Evolutionary conservation across 1,140 invertebrate genomes (phyloP).

Genomic region (Luehdorfia chinensis): DNA sequence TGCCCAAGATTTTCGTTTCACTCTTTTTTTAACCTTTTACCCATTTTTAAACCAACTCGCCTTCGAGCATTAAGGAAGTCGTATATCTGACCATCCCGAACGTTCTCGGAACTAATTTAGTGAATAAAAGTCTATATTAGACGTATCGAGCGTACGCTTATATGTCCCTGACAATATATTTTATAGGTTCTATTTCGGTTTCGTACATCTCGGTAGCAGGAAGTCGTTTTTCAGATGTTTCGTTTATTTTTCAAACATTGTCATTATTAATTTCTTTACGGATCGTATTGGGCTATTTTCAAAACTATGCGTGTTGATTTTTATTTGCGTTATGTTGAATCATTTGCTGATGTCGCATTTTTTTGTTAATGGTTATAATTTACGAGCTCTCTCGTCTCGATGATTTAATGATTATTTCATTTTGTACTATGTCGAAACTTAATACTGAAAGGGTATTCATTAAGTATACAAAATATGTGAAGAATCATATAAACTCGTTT

Average conservation of each 20-base stretch:
- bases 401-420: no score
- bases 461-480: no score
- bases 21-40: conserved; percentile 42
- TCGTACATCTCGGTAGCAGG: conserved; percentile 30
- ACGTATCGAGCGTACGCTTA: conserved; percentile 32
- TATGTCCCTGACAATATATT: conserved; percentile 43
- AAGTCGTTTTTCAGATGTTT: conserved; percentile 59
- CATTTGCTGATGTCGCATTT: conserved; percentile 1
- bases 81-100: conserved; percentile 39
- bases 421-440: no score
- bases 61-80: conserved; percentile 51
- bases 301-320: conserved; percentile 8
- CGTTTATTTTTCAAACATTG: conserved; percentile 23
- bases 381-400: no score
- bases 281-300: not conserved
- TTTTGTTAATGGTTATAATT: conserved; percentile 5
- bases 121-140: conserved; percentile 41
- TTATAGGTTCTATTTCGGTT: conserved; percentile 55
- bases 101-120: conserved; percentile 62
- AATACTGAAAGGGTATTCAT: no score
- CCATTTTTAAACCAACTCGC: conserved; percentile 42
- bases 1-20: conserved; percentile 33
- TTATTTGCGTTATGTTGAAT: conserved; percentile 2
- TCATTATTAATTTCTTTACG: conserved; percentile 35
- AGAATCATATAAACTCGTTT: no score